Evolutionary conservation across 2,797 vertebrate species (phyloP).

Genomic region (Falco berigora): DNA sequence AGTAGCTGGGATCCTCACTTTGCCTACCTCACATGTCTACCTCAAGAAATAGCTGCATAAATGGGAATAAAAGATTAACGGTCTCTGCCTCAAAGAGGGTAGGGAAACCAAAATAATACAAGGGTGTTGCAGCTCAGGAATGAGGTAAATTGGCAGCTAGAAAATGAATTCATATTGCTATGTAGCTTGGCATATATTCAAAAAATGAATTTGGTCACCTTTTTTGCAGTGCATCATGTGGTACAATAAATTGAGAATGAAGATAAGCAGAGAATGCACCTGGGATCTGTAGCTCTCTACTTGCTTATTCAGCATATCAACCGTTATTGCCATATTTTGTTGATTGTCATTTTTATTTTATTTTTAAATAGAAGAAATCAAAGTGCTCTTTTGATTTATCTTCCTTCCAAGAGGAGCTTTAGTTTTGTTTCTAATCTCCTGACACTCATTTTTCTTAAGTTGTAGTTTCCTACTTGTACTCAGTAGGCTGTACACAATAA

Average conservation of each 20-base stretch:
- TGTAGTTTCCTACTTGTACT: neutral
- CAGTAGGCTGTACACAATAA: neutral
- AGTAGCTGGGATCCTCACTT: neutral
- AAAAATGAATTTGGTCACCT: neutral
- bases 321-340: neutral
- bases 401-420: neutral
- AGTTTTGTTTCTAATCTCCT: neutral
- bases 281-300: neutral
- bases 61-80: neutral
- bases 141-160: neutral
- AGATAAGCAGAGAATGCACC: neutral
- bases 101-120: neutral
- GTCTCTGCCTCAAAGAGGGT: neutral
- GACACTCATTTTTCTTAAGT: neutral
- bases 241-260: neutral
- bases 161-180: neutral
- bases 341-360: neutral
- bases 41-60: neutral
- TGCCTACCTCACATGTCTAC: neutral
- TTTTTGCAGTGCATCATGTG: neutral
- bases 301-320: neutral
- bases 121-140: neutral
- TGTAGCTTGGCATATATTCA: neutral
- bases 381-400: neutral
- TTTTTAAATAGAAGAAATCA: constrained; percentile 18